Conservation (phyloP, 2,113 vertebrate genomes). For the Pheucticus melanocephalus region DNA sequence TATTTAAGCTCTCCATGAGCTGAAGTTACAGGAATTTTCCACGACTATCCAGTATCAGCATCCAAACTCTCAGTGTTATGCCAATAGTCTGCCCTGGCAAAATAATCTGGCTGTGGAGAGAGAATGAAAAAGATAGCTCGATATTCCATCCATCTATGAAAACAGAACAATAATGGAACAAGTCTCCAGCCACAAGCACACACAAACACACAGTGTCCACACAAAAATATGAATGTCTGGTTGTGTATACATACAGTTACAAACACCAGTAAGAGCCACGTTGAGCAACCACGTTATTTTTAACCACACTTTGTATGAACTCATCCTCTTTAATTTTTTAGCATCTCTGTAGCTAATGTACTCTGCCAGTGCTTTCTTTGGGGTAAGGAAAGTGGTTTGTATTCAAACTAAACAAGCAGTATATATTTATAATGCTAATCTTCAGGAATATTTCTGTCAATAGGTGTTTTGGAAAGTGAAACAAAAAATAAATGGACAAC, state of each 20-base stretch:
- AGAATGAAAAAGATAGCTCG: neutral
- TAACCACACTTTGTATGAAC: neutral
- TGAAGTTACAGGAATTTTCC: slow-evolving; percentile 64
- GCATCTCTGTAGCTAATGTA: neutral
- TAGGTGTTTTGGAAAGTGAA: neutral
- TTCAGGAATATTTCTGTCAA: neutral
- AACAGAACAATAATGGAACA: neutral
- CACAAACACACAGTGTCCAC: neutral
- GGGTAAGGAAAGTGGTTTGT: neutral
- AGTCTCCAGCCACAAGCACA: neutral
- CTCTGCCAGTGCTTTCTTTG: neutral
- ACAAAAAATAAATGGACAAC: neutral
- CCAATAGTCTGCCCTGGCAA: neutral
- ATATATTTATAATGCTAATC: neutral
- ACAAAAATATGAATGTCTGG: accelerated
- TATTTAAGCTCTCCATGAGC: slow-evolving; percentile 46
- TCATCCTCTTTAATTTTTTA: neutral
- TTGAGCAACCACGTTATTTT: neutral
- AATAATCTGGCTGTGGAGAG: slow-evolving; percentile 30
- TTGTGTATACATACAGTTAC: neutral
- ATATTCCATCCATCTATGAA: neutral
- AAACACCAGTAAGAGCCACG: neutral
- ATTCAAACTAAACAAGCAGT: neutral
- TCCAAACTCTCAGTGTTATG: slow-evolving; percentile 32
- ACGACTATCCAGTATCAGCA: slow-evolving; percentile 28